Percentiles rank a stretch among this genome's conserved stretches.
Evolutionary conservation across 2,113 vertebrate species (phyloP).

Genomic region (Benitochromis conjunctus): DNA sequence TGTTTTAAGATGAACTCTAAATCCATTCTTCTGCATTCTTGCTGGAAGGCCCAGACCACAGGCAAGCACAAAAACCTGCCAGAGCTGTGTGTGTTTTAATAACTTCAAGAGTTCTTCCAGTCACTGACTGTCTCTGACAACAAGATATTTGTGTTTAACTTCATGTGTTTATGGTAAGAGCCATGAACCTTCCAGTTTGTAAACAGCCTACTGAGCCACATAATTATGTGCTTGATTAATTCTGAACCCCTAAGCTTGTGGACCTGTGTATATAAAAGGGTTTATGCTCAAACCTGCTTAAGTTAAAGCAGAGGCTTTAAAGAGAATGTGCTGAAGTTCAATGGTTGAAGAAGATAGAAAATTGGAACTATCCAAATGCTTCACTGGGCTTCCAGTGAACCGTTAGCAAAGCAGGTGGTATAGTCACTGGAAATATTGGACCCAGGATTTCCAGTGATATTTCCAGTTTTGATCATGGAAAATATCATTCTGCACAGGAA

Average conservation of each 20-base stretch:
- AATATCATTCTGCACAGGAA: background rate
- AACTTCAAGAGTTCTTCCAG: too few species aligned
- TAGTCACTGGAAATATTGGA: background rate
- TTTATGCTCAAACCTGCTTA: background rate
- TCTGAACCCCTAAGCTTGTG: background rate
- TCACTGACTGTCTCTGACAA: too few species aligned
- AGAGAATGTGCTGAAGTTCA: background rate
- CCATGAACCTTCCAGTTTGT: too few species aligned
- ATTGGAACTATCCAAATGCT: background rate
- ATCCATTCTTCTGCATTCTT: too few species aligned
- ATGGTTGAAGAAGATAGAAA: background rate
- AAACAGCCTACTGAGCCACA: too few species aligned
- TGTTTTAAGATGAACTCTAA: too few species aligned
- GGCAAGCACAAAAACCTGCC: background rate
- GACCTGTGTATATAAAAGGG: background rate
- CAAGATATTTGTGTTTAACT: background rate
- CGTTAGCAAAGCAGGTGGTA: background rate
- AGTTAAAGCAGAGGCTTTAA: background rate
- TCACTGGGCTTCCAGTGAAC: background rate
- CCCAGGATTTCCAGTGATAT: background rate
- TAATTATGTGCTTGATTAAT: background rate
- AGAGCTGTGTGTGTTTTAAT: background rate
- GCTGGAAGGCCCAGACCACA: too few species aligned
- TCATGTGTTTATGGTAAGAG: background rate
- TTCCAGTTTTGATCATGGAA: background rate